Evolutionary conservation across 2,113 vertebrate genomes (phyloP).

Genomic region (Hucho hucho): DNA sequence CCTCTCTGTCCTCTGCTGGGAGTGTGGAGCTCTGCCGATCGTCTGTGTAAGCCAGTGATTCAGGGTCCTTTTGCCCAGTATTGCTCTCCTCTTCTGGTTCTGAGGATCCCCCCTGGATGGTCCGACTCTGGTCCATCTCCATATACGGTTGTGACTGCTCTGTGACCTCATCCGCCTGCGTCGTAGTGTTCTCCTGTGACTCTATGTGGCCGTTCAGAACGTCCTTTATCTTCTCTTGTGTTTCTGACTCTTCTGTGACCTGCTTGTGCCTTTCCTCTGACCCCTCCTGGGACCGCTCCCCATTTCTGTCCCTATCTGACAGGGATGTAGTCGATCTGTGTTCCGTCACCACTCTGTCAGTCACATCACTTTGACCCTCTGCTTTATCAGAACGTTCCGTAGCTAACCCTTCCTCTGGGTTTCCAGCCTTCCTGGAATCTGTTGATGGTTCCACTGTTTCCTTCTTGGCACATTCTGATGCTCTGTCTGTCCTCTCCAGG

Average conservation of each 20-base stretch:
- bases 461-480: conserved; percentile 13
- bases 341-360: conserved; percentile 13
- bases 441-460: background rate
- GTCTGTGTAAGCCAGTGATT: background rate
- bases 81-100: conserved; percentile 8
- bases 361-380: conserved; percentile 5
- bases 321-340: conserved; percentile 12
- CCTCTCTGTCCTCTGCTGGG: conserved; percentile 7
- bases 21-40: conserved; percentile 40
- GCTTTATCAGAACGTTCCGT: background rate
- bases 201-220: conserved; percentile 9
- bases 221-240: conserved; percentile 16
- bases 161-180: background rate
- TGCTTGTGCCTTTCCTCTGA: conserved; percentile 10
- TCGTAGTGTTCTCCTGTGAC: conserved; percentile 18
- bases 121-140: conserved; percentile 6
- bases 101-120: conserved; percentile 7
- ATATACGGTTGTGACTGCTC: conserved; percentile 15
- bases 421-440: background rate
- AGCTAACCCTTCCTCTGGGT: background rate
- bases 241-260: background rate
- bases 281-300: background rate
- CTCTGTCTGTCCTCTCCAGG: background rate
- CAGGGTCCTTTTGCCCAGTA: background rate
- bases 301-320: conserved; percentile 1